Evolutionary conservation across 2,113 vertebrate genomes (phyloP), one percentile per base, ranked within the genome.

Genomic region (Neofelis nebulosa): DNA sequence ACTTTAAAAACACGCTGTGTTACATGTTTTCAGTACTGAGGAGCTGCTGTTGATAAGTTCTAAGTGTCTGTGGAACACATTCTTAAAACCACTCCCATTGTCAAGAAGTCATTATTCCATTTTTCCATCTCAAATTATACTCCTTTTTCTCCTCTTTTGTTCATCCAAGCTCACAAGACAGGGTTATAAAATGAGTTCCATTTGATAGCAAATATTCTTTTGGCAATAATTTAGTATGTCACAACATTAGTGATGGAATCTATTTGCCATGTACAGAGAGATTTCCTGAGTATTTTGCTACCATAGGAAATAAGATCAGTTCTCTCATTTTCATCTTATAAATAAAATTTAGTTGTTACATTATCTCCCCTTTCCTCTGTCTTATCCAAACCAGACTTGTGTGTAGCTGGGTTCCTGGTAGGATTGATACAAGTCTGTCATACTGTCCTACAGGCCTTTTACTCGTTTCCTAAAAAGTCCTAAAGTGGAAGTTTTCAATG

Each of bases 81-180:
- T 63, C 50, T 65, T 71, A 74, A 92, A 83, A 50, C 3, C 80
- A 71, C 36, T 87, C 19, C 25, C 16, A 45, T 48, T 27, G 13
- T 71, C 27, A 68, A 87, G 31, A 97, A 91, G 36, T 29, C 63
- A 89, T 66, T 68, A 83, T 81, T 95, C 38, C 85, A n/a, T 65
- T 88, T 88, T 74, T 91, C 29, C 21, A 86, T 55, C 45, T 38
- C 41, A 61, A 19, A 65, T 48, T 55, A 45, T 93, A 13, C 1
- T 48, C 8, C 10, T 10, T 36, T 11, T 52, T 63, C 4, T 38
- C 19, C 2, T 7, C 0, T 33, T 88, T 14, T 93, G 33, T 84
- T 79, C 7, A 23, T 18, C 6, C 38, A 80, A 66, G 9, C 2
- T 93, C 19, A 11, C 16, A n/a, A 92, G 27, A 71, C 9, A 83